These are phyloP conservation scores for Cyclophora punctaria DNA, from an alignment of 2,888 invertebrate species.

Conservation along the genomic window DNA sequence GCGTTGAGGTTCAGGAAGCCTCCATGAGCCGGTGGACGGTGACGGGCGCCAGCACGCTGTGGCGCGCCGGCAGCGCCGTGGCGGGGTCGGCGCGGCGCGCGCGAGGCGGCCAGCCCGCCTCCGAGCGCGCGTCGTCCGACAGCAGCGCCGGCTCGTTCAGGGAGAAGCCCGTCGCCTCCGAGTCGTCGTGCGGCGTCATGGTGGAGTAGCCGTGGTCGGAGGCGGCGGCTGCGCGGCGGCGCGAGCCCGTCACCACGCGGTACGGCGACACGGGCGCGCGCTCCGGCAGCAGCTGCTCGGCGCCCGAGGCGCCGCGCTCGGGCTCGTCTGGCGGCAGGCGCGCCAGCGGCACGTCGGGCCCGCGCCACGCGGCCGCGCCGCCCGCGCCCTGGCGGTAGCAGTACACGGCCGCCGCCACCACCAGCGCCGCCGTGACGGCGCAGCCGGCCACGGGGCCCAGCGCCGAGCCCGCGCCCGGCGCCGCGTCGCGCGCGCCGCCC, in stretches of 20 bases:
- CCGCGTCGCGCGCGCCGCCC: slow-evolving; percentile 89
- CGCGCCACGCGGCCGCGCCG: slow-evolving; percentile 68
- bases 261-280: slow-evolving; percentile 90
- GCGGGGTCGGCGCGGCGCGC: slow-evolving; percentile 67
- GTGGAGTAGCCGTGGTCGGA: slow-evolving; percentile 97
- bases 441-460: slow-evolving; percentile 92
- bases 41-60: slow-evolving; percentile 85
- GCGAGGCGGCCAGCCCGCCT: slow-evolving; percentile 76
- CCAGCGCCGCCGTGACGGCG: slow-evolving; percentile 85
- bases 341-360: slow-evolving; percentile 80
- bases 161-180: slow-evolving; percentile 86
- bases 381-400: slow-evolving; percentile 84
- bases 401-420: slow-evolving; percentile 88
- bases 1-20: slow-evolving; percentile 70
- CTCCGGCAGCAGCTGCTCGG: slow-evolving; percentile 79
- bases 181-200: slow-evolving; percentile 94
- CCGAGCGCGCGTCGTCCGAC: slow-evolving; percentile 68
- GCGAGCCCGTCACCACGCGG: slow-evolving; percentile 86
- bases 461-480: slow-evolving; percentile 84
- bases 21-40: slow-evolving; percentile 93
- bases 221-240: slow-evolving; percentile 83
- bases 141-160: slow-evolving; percentile 78
- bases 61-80: slow-evolving; percentile 53
- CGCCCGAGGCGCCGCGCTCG: slow-evolving; percentile 75
- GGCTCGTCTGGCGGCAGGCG: slow-evolving; percentile 82